Evolutionary conservation across 1,140 invertebrate species (phyloP), one percentile per base, ranked within the genome.

Genomic region (Protaetia brevitarsis): DNA sequence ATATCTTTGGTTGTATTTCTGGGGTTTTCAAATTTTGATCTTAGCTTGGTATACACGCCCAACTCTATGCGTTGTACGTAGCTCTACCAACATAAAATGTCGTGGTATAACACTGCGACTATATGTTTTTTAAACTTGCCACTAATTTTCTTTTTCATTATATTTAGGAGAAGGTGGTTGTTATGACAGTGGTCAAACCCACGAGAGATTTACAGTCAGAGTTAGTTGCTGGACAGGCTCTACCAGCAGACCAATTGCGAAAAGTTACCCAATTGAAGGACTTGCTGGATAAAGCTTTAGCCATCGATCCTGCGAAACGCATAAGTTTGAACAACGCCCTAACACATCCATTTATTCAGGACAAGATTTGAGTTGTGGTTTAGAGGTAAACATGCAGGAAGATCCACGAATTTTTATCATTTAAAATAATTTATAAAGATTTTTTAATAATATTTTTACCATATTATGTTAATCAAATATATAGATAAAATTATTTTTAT

Each of bases 341-440:
- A 21, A 89, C 90, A 26, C 97, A 99, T 84, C 91, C 95, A 1
- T 99, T 99, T 82, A 98, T 99, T 77, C 89, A 92, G 82, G 97
- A 97, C 78, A 92, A 91, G 79, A 89, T 94, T 76, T 88, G 76
- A 73, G 65, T 60, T 60, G 62, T 66, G 70, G 71, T 74, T 69
- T 71, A 69, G 73, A 74, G 73, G 73, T 74, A 74, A 74, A 74
- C 57, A 31, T n/a, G 66, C 57, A 26, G 27, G 60, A 23, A 66
- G 31, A 51, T 64, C 63, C 21, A 23, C 26, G 37, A 63, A 26
- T 45, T 63, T 63, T 41, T 45, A 45, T 63, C 23, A 45, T 13
- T 28, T 41, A 26, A 63, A 26, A 63, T 26, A 45, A 63, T 23
- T 28, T 51, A 23, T 2, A 27, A 26, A 41, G 21, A 7, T 36